phyloP scores from a whole-genome alignment of 2,113 vertebrate genomes.

The Halcyon senegalensis region DNA sequence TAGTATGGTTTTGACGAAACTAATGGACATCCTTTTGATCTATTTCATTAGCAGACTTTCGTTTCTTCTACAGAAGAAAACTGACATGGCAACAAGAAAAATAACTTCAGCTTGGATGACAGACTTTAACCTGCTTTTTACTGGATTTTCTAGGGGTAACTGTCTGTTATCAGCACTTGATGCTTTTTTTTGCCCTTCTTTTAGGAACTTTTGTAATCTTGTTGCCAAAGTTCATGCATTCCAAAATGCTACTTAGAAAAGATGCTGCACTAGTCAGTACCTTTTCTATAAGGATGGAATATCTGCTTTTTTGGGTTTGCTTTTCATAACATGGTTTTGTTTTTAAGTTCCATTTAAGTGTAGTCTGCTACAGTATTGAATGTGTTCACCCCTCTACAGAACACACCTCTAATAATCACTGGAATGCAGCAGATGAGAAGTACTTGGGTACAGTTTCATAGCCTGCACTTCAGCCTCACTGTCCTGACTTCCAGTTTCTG shows the following conservation, averaged over 20 bases:
- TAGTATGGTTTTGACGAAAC: background rate
- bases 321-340: background rate
- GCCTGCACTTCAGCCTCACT: background rate
- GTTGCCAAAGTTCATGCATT: background rate
- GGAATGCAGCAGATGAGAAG: background rate
- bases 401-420: background rate
- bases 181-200: background rate
- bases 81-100: background rate
- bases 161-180: background rate
- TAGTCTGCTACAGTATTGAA: background rate
- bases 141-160: background rate
- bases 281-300: background rate
- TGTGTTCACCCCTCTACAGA: background rate
- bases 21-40: background rate
- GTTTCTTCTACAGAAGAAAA: background rate
- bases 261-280: background rate
- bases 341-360: background rate
- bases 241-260: background rate
- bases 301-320: background rate
- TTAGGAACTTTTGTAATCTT: background rate
- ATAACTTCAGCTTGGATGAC: background rate
- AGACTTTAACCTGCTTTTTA: background rate
- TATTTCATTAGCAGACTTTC: background rate
- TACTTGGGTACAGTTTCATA: background rate
- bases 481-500: background rate